A percentile compares a stretch with the other conserved stretches of the same genome.
phyloP scores from a whole-genome alignment of 2,797 vertebrate genomes.

The Erithacus rubecula region DNA sequence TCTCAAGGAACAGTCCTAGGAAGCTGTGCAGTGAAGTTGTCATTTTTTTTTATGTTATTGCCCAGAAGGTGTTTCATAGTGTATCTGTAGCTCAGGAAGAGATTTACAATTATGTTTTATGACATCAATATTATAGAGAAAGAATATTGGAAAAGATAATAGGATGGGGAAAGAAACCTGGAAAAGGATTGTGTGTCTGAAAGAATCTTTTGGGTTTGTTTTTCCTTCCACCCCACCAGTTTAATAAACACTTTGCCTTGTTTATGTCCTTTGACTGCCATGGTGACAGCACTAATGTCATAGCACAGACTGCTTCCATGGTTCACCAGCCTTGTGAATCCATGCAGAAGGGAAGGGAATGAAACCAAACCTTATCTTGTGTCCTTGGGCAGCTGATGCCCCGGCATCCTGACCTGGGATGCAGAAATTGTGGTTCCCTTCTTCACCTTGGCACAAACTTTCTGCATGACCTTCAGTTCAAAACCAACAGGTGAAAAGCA shows the following conservation, averaged over 20 bases:
- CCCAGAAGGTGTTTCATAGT: neutral
- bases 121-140: neutral
- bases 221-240: neutral
- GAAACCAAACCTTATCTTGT: neutral
- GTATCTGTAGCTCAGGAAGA: neutral
- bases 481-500: neutral
- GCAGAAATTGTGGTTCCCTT: neutral
- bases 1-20: neutral
- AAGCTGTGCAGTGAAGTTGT: neutral
- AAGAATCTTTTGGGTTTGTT: neutral
- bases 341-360: neutral
- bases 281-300: neutral
- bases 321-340: neutral
- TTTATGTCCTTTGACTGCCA: slow-evolving; percentile 1
- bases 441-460: neutral
- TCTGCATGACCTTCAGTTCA: neutral
- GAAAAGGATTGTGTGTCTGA: neutral
- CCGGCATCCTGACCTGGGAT: neutral
- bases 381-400: neutral
- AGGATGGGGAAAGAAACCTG: fast-evolving
- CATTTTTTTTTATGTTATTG: neutral
- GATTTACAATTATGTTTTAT: neutral
- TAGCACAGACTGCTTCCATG: neutral
- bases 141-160: neutral
- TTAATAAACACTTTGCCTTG: neutral